Conservation (phyloP, 2,113 vertebrate species). For the Panthera uncia region DNA sequence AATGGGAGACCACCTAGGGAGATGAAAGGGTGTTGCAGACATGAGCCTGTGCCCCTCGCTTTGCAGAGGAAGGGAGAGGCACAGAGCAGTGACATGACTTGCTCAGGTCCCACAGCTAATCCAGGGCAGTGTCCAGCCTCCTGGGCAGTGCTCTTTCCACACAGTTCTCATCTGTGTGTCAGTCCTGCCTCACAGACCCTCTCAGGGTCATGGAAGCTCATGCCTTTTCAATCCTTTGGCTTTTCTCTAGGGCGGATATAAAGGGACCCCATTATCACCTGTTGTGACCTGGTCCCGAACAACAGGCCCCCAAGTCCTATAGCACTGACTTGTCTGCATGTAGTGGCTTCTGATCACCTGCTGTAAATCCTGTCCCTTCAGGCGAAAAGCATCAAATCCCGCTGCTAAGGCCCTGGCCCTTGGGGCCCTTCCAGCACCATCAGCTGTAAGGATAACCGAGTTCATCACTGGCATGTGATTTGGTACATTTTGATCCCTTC, state of each 20-base stretch:
- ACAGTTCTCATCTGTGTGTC: not conserved
- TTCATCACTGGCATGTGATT: not conserved
- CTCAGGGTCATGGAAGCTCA: not conserved
- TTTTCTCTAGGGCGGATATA: not conserved
- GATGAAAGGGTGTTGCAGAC: not conserved
- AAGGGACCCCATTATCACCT: not conserved
- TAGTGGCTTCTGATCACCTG: not conserved
- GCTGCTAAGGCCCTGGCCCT: not conserved
- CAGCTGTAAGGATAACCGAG: not conserved
- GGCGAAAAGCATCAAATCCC: not conserved
- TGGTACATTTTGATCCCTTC: not conserved
- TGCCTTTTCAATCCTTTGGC: not conserved
- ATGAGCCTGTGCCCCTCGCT: not conserved
- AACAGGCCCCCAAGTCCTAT: not conserved
- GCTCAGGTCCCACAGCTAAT: not conserved
- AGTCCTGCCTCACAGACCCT: not conserved
- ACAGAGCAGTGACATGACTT: not conserved
- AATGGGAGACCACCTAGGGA: not conserved
- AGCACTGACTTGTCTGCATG: not conserved
- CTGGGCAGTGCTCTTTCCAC: not conserved
- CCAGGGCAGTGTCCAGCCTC: not conserved
- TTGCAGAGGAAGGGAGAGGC: not conserved
- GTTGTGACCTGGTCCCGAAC: not conserved
- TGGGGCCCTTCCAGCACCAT: not conserved
- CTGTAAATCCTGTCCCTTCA: not conserved